These are phyloP conservation scores for Drosophila conformis DNA, from an alignment of 2,888 invertebrate genomes.

Conservation along the genomic window DNA sequence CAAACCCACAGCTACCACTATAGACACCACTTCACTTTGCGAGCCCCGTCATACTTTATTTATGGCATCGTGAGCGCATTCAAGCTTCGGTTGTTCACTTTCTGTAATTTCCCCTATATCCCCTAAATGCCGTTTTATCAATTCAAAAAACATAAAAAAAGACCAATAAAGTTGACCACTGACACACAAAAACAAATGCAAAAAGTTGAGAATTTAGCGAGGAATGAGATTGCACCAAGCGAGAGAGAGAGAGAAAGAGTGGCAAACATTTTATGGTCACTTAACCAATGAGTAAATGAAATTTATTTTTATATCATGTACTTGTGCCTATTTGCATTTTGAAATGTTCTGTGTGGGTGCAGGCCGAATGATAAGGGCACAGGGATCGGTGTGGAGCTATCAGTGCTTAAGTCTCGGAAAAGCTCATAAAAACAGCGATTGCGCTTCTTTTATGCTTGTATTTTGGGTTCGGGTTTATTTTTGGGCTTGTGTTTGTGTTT, in stretches of 20 bases:
- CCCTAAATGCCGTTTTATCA: slow-evolving; percentile 45
- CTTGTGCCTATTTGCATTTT: slow-evolving; percentile 53
- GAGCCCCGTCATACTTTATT: not conserved
- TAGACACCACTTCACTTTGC: not conserved
- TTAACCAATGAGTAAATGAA: slow-evolving; percentile 61
- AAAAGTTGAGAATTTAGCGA: slow-evolving; percentile 17
- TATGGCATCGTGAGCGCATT: slow-evolving; percentile 22
- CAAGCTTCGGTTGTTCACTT: slow-evolving; percentile 25
- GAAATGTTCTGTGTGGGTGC: slow-evolving; percentile 19
- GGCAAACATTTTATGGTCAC: slow-evolving; percentile 67
- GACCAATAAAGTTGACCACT: slow-evolving; percentile 50
- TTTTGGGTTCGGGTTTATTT: not conserved
- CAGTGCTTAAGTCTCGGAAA: slow-evolving; percentile 31
- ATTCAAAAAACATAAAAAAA: slow-evolving; percentile 51
- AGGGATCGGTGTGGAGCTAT: slow-evolving; percentile 36
- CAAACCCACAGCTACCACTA: too few relatives aligned
- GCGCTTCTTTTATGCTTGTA: slow-evolving; percentile 40
- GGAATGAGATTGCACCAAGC: not conserved
- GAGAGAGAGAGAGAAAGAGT: not conserved
- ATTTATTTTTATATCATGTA: slow-evolving; percentile 46
- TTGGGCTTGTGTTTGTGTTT: slow-evolving; percentile 39
- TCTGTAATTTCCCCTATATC: not conserved
- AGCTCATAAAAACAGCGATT: slow-evolving; percentile 48
- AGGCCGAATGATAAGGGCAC: slow-evolving; percentile 14
- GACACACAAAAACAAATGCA: slow-evolving; percentile 21